Conservation (phyloP, 2,113 vertebrate species). For the Anoplopoma fimbria region DNA sequence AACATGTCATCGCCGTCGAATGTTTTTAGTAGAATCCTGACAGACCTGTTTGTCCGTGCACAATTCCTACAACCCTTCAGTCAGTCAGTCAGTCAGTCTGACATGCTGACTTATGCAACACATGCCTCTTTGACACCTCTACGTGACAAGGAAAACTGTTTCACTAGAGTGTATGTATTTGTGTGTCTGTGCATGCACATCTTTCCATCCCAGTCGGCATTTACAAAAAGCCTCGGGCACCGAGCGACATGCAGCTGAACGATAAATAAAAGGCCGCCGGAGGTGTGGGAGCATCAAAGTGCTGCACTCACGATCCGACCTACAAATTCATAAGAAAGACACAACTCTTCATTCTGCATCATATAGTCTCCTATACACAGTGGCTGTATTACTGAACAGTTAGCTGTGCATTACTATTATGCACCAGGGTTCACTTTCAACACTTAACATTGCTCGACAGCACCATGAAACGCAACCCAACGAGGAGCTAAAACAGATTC, state of each 20-base stretch:
- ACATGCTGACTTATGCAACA: constrained; percentile 7
- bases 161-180: not conserved
- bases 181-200: not conserved
- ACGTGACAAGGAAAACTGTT: constrained; percentile 4
- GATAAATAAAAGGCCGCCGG: not conserved
- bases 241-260: not conserved
- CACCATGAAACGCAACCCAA: no score
- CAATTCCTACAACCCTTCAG: not conserved
- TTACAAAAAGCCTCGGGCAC: not conserved
- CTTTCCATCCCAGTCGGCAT: not conserved
- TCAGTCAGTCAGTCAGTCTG: constrained; percentile 4
- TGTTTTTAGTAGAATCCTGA: constrained; percentile 1
- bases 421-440: no score
- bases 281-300: not conserved
- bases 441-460: no score
- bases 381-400: not conserved
- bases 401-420: no score
- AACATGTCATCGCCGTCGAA: no score
- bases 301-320: not conserved
- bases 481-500: not conserved
- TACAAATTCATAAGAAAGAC: not conserved
- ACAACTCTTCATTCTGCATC: not conserved
- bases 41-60: constrained; percentile 19
- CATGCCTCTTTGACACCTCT: not conserved
- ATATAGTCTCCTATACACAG: not conserved